A percentile compares a stretch with the other conserved stretches of the same genome.
Evolutionary conservation across 2,797 vertebrate species (phyloP).

Genomic region (Takifugu rubripes): DNA sequence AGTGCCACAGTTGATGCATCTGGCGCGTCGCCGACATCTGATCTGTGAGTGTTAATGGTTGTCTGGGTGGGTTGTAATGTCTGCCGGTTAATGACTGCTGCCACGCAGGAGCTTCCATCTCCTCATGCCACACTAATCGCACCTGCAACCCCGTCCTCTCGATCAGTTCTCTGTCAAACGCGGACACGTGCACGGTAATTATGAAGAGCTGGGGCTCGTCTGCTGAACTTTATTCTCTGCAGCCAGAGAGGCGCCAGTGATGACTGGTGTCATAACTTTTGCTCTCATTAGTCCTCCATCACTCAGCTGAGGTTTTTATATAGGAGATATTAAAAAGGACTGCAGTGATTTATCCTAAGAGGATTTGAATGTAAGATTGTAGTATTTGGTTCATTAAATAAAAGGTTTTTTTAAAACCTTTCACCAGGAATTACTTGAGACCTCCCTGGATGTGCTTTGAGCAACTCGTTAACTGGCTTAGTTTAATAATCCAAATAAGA

Average conservation of each 20-base stretch:
- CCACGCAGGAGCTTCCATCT: slow-evolving; percentile 49
- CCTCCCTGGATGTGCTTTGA: too few relatives aligned
- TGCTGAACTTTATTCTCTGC: background rate
- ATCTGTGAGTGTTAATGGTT: slow-evolving; percentile 45
- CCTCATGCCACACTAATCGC: slow-evolving; percentile 51
- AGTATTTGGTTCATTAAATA: too few relatives aligned
- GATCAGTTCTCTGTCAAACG: slow-evolving; percentile 35
- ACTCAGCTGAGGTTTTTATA: background rate
- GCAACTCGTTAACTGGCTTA: too few relatives aligned
- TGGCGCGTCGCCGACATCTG: slow-evolving; percentile 37
- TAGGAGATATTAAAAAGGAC: too few relatives aligned
- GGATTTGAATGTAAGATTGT: too few relatives aligned
- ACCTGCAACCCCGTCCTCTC: slow-evolving; percentile 26
- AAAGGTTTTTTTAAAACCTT: too few relatives aligned
- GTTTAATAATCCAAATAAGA: too few relatives aligned
- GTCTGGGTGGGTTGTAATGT: slow-evolving; percentile 48
- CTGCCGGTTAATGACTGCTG: slow-evolving; percentile 48
- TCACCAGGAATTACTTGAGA: too few relatives aligned
- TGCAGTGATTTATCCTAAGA: too few relatives aligned
- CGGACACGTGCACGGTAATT: slow-evolving; percentile 11
- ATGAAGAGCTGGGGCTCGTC: slow-evolving; percentile 14
- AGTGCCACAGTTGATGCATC: slow-evolving; percentile 23
- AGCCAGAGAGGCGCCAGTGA: slow-evolving; percentile 49
- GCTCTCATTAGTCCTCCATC: slow-evolving; percentile 56
- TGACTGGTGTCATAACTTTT: slow-evolving; percentile 49